phyloP scores from a whole-genome alignment of 1,140 invertebrate species.

The Drosophila rhopaloa region DNA sequence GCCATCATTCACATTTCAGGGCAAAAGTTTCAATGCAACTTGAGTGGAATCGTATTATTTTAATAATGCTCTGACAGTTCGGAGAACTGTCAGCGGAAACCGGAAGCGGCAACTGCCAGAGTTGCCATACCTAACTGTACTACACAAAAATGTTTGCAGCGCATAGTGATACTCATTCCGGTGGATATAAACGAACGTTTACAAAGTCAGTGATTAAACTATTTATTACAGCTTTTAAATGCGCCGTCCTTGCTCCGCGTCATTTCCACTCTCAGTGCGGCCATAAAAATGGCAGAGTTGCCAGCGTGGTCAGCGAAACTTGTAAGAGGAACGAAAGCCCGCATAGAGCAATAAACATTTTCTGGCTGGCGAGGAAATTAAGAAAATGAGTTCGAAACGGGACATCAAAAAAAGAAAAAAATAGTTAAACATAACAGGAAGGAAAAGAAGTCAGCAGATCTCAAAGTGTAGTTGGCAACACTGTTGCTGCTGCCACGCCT shows the following conservation, averaged over 20 bases:
- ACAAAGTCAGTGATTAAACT: conserved; percentile 79
- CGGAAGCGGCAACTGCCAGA: conserved; percentile 27
- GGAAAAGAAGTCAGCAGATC: conserved; percentile 8
- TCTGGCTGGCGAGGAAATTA: conserved; percentile 32
- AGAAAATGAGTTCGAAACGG: conserved; percentile 40
- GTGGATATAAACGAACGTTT: background rate
- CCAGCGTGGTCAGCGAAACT: conserved; percentile 18
- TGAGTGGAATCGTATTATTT: conserved; percentile 42
- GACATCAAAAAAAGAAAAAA: background rate
- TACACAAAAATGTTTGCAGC: background rate
- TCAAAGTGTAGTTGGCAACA: conserved; percentile 34
- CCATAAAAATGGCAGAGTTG: conserved; percentile 27
- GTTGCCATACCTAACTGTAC: conserved; percentile 28
- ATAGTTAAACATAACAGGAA: conserved; percentile 6
- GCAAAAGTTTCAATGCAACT: conserved; percentile 25
- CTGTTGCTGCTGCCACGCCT: conserved; percentile 22
- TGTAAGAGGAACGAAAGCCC: conserved; percentile 6
- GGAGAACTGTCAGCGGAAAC: conserved; percentile 33
- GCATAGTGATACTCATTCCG: background rate
- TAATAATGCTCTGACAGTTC: conserved; percentile 39
- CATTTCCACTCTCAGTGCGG: conserved; percentile 14
- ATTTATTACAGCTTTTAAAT: conserved; percentile 75
- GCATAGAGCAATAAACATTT: conserved; percentile 29
- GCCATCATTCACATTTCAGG: conserved; percentile 9
- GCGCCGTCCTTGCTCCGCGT: conserved; percentile 9